Evolutionary conservation across 2,797 vertebrate genomes (phyloP), one percentile per base, ranked within the genome.

Genomic region (Dipus sagitta): DNA sequence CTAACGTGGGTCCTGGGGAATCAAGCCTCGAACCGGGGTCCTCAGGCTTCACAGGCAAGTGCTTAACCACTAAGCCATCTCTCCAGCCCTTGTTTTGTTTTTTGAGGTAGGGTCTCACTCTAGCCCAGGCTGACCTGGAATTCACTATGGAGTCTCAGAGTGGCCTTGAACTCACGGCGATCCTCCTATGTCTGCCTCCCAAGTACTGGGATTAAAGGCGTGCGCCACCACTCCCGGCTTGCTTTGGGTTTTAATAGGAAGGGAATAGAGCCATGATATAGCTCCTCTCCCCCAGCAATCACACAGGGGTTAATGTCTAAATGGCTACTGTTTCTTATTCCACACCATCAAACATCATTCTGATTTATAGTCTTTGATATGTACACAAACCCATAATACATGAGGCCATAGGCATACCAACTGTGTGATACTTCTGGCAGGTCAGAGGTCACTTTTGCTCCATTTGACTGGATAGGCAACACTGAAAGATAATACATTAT

Each of bases 361-460:
- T 81, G 13, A 70, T 13, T 67, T 74, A 28, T 32, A 79, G 24
- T 92, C 52, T 92, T 90, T 88, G 34, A 58, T 64, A 12, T 2
- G 23, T 26, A 52, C 47, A 87, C 8, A 30, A 75, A 84, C 28
- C 14, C 54, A 85, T 32, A 11, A 75, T 21, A 24, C n/a, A 68
- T 0, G 1, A 94, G 24, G 47, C 47, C 13, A 20, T 42, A 6
- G 67, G 28, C 23, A 77, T 20, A 81, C 42, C 82, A 85, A 58
- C 38, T 23, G 4, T 70, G 47, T 71, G 34, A 76, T 52, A 58
- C 7, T 88, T 84, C 54, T 72, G 23, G 21, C 65, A 47, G 65
- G 76, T 84, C 77, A 84, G 24, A 88, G 67, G 72, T 78, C 68
- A 68, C 62, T 86, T 94, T 52, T 65, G 42, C 62, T 94, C 70